These are phyloP conservation scores for Halictus rubicundus DNA, from an alignment of 1,140 invertebrate species.

Conservation along the genomic window DNA sequence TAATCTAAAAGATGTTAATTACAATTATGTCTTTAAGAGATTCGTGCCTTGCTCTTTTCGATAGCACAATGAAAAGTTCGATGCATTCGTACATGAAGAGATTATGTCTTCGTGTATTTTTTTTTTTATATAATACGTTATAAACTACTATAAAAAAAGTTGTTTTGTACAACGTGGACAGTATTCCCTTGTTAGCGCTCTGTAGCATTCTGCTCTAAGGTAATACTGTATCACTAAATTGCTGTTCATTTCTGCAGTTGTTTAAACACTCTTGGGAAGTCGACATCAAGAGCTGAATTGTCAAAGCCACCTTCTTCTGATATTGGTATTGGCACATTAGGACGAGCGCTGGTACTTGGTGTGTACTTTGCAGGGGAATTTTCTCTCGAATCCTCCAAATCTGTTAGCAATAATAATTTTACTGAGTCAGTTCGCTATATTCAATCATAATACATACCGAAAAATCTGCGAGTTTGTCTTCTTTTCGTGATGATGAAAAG, in stretches of 20 bases:
- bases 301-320: slow-evolving; percentile 65
- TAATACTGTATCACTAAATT: slow-evolving; percentile 17
- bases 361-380: slow-evolving; percentile 72
- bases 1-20: slow-evolving; percentile 8
- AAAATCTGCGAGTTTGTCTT: slow-evolving; percentile 68
- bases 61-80: neutral
- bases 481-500: slow-evolving; percentile 71
- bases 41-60: neutral
- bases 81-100: neutral
- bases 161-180: neutral
- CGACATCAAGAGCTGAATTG: slow-evolving; percentile 74
- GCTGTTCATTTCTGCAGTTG: slow-evolving; percentile 70
- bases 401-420: slow-evolving; percentile 53
- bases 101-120: too few relatives aligned
- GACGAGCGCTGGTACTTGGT: slow-evolving; percentile 51
- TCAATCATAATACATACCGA: slow-evolving; percentile 65
- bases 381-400: slow-evolving; percentile 76
- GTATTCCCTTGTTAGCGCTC: too few relatives aligned
- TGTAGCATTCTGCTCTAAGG: too few relatives aligned
- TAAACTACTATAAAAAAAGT: slow-evolving; percentile 9
- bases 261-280: slow-evolving; percentile 77
- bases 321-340: slow-evolving; percentile 45
- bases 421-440: too few relatives aligned
- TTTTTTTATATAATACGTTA: neutral
- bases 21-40: neutral